Conservation (phyloP, 2,797 vertebrate genomes). For the Notoglanidium macrostoma region DNA sequence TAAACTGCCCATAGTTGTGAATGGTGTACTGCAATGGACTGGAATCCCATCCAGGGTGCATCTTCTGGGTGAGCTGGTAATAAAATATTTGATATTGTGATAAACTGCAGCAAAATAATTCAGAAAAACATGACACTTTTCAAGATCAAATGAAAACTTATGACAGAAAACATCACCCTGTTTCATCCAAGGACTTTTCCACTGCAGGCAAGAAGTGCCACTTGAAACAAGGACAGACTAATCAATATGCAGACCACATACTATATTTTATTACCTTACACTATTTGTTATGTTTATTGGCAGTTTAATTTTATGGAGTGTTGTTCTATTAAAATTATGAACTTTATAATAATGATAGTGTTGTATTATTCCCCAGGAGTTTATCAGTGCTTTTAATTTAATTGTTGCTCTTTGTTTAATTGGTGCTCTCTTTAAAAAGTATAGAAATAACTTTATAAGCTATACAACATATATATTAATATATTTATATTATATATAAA, state of each 20-base stretch:
- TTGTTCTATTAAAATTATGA: background rate
- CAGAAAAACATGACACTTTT: background rate
- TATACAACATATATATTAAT: background rate
- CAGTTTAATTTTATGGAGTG: background rate
- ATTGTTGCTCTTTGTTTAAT: background rate
- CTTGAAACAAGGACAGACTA: background rate
- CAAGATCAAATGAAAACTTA: background rate
- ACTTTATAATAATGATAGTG: background rate
- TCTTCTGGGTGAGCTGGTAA: background rate
- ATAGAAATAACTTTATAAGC: background rate
- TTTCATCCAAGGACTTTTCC: background rate
- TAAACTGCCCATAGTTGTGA: background rate
- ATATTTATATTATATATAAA: too few relatives aligned
- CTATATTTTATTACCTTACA: background rate
- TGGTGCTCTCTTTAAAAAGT: background rate
- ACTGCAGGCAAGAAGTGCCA: background rate
- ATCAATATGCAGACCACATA: background rate
- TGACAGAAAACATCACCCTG: background rate
- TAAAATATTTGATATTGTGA: background rate
- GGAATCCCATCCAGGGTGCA: background rate
- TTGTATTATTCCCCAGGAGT: background rate
- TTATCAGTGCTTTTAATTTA: background rate
- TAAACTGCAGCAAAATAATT: background rate
- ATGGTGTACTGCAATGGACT: background rate
- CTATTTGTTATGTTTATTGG: background rate